Evolutionary conservation across 2,797 vertebrate genomes (phyloP), one percentile per base, ranked within the genome.

Genomic region (Trichosurus vulpecula): DNA sequence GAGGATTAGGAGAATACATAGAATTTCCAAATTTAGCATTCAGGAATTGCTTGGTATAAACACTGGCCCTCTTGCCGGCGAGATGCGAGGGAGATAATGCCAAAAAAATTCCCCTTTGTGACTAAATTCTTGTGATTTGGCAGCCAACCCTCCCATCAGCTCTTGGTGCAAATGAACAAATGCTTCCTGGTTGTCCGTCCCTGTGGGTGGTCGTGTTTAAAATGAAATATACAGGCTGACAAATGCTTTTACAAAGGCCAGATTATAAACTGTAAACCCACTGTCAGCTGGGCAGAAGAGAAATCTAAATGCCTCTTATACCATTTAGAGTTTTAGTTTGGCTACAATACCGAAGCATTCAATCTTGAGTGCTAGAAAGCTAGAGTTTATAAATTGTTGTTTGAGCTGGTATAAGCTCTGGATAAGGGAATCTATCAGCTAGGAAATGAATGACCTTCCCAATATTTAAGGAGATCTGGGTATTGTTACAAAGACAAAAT

Each of bases 191-290:
- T 99, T 98, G 98, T 98, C 98, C 90, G 47, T 98, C 98, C 98
- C 99, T 98, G 98, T 99, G 99, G 99, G 99, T 99, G 99, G 99
- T 99, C 99, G 98, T 91, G 95, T 98, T 98, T 98, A 98, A 98
- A 98, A 98, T 99, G 98, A 99, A 99, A 99, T 98, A 99, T 99
- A 99, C 99, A 99, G 99, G 99, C 99, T 99, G 99, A 99, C 99
- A 99, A 99, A 99, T 99, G 99, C 98, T 98, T 99, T 99, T 99
- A 99, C 98, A 99, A 98, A 99, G 98, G 99, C 99, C 99, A 99
- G 99, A 99, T 99, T 99, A 99, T 99, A 99, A 99, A 99, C 99
- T 99, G 99, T 99, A 99, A 99, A 99, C 99, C 99, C 98, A 98
- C 99, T 99, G 99, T 99, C 99, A 99, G 99, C 99, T 98, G 98